Conservation (phyloP, 2,888 invertebrate species). For the Heliconius sara region DNA sequence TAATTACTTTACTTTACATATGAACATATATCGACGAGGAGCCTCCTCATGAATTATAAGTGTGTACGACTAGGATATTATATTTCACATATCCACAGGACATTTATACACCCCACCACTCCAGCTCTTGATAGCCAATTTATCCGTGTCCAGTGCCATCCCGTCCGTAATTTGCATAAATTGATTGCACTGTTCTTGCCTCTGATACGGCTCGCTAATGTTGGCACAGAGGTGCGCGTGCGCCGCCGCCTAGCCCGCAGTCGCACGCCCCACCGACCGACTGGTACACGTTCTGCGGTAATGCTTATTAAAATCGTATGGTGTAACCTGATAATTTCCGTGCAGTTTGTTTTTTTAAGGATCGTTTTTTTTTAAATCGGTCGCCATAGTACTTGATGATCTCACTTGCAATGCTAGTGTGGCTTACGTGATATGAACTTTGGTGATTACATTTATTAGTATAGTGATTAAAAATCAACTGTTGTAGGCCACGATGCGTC, state of each 20-base stretch:
- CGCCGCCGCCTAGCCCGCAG: slow-evolving; percentile 63
- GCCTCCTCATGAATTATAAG: slow-evolving; percentile 19
- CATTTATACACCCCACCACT: slow-evolving; percentile 40
- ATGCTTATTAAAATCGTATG: slow-evolving; percentile 77
- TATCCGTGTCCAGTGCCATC: slow-evolving; percentile 63
- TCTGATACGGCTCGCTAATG: slow-evolving; percentile 48
- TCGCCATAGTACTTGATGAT: slow-evolving; percentile 26
- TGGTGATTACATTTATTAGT: slow-evolving; percentile 35
- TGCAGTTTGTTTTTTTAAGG: slow-evolving; percentile 39
- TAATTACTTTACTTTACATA: background rate
- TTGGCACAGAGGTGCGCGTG: slow-evolving; percentile 59
- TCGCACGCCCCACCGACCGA: slow-evolving; percentile 79
- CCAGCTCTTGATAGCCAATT: slow-evolving; percentile 53
- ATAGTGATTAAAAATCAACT: slow-evolving; percentile 38
- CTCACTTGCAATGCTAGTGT: slow-evolving; percentile 29
- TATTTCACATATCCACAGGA: slow-evolving; percentile 35
- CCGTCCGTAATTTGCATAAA: slow-evolving; percentile 81
- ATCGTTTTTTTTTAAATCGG: slow-evolving; percentile 29
- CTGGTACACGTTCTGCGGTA: slow-evolving; percentile 78
- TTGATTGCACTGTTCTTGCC: slow-evolving; percentile 70
- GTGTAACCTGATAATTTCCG: slow-evolving; percentile 68
- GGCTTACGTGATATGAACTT: slow-evolving; percentile 39
- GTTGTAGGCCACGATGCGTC: slow-evolving; percentile 67
- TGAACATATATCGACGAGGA: background rate
- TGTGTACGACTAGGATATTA: slow-evolving; percentile 29